Evolutionary conservation across 2,888 invertebrate species (phyloP), one percentile per base, ranked within the genome.

Genomic region (Trissonchulus sp.): DNA sequence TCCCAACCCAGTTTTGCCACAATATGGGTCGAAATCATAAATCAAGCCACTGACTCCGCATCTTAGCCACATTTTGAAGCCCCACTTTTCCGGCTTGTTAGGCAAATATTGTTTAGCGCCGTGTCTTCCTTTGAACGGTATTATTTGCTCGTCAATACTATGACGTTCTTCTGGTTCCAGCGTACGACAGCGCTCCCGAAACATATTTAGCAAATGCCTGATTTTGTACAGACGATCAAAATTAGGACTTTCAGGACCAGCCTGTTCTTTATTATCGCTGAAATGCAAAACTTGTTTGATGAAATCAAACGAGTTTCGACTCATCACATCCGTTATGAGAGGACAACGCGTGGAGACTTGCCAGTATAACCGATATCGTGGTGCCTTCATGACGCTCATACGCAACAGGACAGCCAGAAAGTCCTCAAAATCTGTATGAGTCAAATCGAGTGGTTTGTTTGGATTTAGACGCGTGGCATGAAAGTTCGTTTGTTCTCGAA

Each of bases 101-200:
- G 65, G 65, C 15, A 65, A 30, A 65, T 65, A 65, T 30, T 65
- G 65, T 30, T 65, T 65, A 34, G 31, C 28, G 65, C 65, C 34
- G 34, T 65, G 65, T 8, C 65, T 8, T 30, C 65, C 65, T 65
- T 60, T 65, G 31, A 65, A 65, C 3, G 65, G 65, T 18, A 65
- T 65, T 15, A 65, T 65, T 65, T 65, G 65, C 31, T 65, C 65
- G n/a, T 65, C 65, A 34, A 65, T 65, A 34, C 65, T 65, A 34
- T 30, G 28, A 15, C 65, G 15, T 65, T 65, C 65, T 8, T 31
- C 31, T 8, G 65, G 65, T 31, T 15, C 34, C 8, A 65, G 8
- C n/a, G 8, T 65, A 31, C 28, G 65, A 30, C 65, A 65, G 31
- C n/a, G 8, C 31, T 65, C 65, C 28, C 65, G 65, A 15, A 65